Evolutionary conservation across 2,797 vertebrate genomes (phyloP), one percentile per base, ranked within the genome.

Genomic region (Periparus ater): DNA sequence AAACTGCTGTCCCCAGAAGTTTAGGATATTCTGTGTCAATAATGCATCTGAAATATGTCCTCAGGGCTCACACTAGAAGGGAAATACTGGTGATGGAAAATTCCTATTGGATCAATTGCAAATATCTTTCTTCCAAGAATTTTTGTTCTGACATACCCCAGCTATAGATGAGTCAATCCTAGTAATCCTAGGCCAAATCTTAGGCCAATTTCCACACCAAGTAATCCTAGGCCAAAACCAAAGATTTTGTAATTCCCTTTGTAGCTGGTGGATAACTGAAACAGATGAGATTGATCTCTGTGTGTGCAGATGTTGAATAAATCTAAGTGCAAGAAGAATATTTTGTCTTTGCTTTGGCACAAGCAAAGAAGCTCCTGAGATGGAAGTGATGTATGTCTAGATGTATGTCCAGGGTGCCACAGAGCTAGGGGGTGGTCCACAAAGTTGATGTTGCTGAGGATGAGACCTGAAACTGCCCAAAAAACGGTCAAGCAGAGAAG

Each of bases 371-470:
- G 25, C 27, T 76, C 25, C 71, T 79, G 55, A 58, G 18, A 11
- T 54, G 57, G 50, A 75, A 71, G 18, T 0, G 0, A 10, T 40
- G 12, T 16, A 22, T 10, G 10, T 40, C 38, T 40, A 40, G 38
- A 40, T 40, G 38, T 40, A 40, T 40, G 38, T 40, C 38, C 38
- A 40, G 38, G 13, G 7, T 21, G 30, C 48, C 45, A 53, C 0
- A 38, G 45, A 47, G 34, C 1, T 0, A 54, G 63, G 51, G 34
- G 8, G 2, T 8, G 4, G n/a, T 62, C 21, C 29, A 11, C 1
- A 23, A 61, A 34, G 11, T 3, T 77, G 45, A 22, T 61, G 36
- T 1, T 77, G 19, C 65, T 62, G 12, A 77, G 36, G 6, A 38
- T 1, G 4, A 50, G 29, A 81, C 20, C 40, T 53, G 26, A 80